A percentile compares a stretch with the other conserved stretches of the same genome.
Evolutionary conservation across 2,888 invertebrate genomes (phyloP).

Genomic region (Acronicta psi): DNA sequence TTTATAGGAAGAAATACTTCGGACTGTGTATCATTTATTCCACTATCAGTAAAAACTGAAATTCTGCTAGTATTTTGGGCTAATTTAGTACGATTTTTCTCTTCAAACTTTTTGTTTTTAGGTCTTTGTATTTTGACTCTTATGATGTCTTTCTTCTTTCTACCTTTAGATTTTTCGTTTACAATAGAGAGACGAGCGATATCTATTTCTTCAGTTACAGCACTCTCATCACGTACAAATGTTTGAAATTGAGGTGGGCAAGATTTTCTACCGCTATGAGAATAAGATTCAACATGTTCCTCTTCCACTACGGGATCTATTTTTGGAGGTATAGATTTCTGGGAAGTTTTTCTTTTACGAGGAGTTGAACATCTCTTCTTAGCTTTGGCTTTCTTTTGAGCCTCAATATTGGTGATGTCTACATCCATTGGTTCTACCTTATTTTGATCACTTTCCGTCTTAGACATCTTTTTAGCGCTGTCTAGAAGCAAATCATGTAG

Average conservation of each 20-base stretch:
- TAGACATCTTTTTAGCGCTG: constrained; percentile 74
- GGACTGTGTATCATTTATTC: constrained; percentile 72
- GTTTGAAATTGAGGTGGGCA: constrained; percentile 71
- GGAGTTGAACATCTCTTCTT: constrained; percentile 76
- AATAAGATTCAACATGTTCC: constrained; percentile 72
- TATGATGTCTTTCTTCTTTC: constrained; percentile 77
- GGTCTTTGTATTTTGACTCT: constrained; percentile 82
- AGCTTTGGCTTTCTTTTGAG: constrained; percentile 50
- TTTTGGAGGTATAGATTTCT: constrained; percentile 59
- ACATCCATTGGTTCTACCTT: constrained; percentile 53
- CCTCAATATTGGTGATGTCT: constrained; percentile 39
- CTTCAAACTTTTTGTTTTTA: constrained; percentile 53
- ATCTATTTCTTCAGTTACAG: constrained; percentile 46
- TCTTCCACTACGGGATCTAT: constrained; percentile 70
- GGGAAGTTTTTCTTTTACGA: constrained; percentile 62
- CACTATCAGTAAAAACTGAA: constrained; percentile 70
- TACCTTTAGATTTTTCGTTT: constrained; percentile 56
- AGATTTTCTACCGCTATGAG: constrained; percentile 68
- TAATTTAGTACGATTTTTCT: constrained; percentile 33
- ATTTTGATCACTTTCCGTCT: constrained; percentile 26
- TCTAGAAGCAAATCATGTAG: constrained; percentile 75
- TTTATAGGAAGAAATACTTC: constrained; percentile 61
- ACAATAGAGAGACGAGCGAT: constrained; percentile 31
- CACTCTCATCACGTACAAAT: constrained; percentile 45
- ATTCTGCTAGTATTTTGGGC: constrained; percentile 42